Conservation (phyloP, 2,113 vertebrate species). For the Holacanthus passer region DNA sequence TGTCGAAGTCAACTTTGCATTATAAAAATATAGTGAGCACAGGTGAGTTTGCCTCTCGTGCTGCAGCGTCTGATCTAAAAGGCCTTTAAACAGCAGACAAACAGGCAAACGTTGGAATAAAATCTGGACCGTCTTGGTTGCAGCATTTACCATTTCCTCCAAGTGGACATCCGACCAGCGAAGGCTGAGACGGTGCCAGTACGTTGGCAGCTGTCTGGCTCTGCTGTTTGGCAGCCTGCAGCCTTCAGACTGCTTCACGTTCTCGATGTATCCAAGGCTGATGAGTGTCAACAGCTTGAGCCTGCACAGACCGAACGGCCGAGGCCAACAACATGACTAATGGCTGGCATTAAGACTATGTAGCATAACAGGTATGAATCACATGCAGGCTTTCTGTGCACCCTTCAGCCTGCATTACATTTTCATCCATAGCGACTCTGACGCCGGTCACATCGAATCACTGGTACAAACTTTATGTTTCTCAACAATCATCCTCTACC, state of each 20-base stretch:
- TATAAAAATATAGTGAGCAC: not conserved
- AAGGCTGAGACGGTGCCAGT: constrained; percentile 3
- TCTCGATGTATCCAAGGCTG: constrained; percentile 22
- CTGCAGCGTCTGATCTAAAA: not conserved
- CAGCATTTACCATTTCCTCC: not conserved
- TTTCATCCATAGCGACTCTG: constrained; percentile 4
- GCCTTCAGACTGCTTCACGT: constrained; percentile 23
- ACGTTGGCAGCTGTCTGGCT: constrained; percentile 45
- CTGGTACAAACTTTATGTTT: not conserved
- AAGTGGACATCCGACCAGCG: constrained; percentile 10
- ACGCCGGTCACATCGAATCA: not conserved
- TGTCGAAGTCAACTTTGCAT: not conserved
- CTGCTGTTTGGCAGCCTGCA: constrained; percentile 30
- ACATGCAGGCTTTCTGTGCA: constrained; percentile 22
- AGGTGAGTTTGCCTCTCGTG: not conserved
- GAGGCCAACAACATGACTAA: constrained; percentile 59
- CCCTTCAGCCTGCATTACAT: not conserved
- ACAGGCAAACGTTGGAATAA: not conserved
- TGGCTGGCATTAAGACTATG: constrained; percentile 37
- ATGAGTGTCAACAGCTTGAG: constrained; percentile 65
- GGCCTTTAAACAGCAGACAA: not conserved
- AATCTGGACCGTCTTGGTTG: not conserved
- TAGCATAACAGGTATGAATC: constrained; percentile 56
- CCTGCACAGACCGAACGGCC: constrained; percentile 16
- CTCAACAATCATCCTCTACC: not conserved